Conservation (phyloP, 2,888 invertebrate species). For the Pocota personata region DNA sequence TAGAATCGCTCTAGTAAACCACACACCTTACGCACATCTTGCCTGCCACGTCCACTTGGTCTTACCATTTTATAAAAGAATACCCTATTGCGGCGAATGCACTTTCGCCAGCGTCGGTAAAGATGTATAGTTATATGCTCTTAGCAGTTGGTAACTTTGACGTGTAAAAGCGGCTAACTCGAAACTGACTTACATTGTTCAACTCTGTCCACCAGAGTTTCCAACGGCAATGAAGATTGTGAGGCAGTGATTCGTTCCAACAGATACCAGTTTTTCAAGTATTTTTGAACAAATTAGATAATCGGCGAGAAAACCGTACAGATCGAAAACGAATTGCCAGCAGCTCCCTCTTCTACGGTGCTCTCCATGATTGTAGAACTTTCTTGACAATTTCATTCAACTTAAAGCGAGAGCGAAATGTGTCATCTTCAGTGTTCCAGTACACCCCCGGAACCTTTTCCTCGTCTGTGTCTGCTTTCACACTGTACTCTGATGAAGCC, state of each 20-base stretch:
- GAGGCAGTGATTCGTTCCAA: too few species aligned
- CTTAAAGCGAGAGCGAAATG: conserved; percentile 26
- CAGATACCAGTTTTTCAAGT: too few species aligned
- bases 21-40: too few species aligned
- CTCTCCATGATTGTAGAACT: not conserved
- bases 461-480: not conserved
- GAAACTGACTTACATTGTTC: too few species aligned
- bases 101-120: conserved; percentile 63
- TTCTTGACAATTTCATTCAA: not conserved
- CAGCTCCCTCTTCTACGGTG: not conserved
- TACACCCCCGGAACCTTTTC: conserved; percentile 74
- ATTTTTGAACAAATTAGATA: too few species aligned
- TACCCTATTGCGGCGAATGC: conserved; percentile 73
- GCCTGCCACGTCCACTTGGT: too few species aligned
- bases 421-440: conserved; percentile 69
- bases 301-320: too few species aligned
- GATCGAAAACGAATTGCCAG: too few species aligned
- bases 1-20: not conserved
- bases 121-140: too few species aligned
- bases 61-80: conserved; percentile 17
- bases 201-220: too few species aligned
- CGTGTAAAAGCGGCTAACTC: not conserved
- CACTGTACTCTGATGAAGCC: too few species aligned
- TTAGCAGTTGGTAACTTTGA: not conserved
- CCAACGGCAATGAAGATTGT: too few species aligned